These are phyloP conservation scores for Agrenia bidenticulata DNA, from an alignment of 2,888 invertebrate genomes.

Conservation along the genomic window DNA sequence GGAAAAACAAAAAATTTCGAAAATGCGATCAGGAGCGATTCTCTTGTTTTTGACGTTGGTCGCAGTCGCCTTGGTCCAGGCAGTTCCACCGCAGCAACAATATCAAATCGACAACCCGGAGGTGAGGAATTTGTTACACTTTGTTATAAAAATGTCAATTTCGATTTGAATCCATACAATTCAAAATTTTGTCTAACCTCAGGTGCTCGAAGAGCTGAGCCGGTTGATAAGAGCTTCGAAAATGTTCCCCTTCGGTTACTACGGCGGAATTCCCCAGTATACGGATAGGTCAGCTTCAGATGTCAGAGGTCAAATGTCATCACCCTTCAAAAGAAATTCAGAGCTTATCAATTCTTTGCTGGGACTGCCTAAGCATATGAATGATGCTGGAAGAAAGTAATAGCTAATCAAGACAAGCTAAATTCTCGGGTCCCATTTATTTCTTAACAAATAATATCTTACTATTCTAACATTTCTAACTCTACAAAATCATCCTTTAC, in stretches of 20 bases:
- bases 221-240: slow-evolving; percentile 26
- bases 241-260: slow-evolving; percentile 40
- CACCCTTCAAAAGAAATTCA: slow-evolving; percentile 58
- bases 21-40: not conserved
- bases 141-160: not conserved
- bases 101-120: not conserved
- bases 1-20: not conserved
- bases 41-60: not conserved
- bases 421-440: no score
- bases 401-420: no score
- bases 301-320: not conserved
- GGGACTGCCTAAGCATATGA: slow-evolving; percentile 72
- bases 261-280: slow-evolving; percentile 24
- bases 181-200: not conserved
- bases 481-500: no score
- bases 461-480: no score
- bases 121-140: not conserved
- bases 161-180: no score
- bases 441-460: no score
- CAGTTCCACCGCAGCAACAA: slow-evolving; percentile 10
- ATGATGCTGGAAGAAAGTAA: slow-evolving; percentile 64
- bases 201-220: slow-evolving; percentile 28
- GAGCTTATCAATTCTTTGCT: slow-evolving; percentile 74
- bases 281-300: not conserved
- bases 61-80: not conserved